Conservation (phyloP, 2,113 vertebrate genomes). For the Colistium nudipinnis region DNA sequence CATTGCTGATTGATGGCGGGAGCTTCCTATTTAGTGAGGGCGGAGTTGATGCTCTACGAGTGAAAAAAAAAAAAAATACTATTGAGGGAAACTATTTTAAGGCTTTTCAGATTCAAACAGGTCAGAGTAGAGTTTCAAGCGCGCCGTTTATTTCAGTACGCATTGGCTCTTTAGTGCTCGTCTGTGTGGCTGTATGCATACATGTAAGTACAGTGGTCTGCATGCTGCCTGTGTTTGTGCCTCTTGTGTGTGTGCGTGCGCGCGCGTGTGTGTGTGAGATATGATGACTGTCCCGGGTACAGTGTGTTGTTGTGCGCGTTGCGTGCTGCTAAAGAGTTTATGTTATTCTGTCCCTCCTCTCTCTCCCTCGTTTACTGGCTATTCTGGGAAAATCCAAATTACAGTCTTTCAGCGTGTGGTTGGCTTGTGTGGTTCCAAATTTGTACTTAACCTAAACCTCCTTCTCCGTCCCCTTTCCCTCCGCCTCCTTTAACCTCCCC, state of each 20-base stretch:
- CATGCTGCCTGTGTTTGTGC: slow-evolving; percentile 6
- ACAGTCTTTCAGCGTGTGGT: slow-evolving; percentile 84
- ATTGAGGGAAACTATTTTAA: too few relatives aligned
- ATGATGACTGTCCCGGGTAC: slow-evolving; percentile 42
- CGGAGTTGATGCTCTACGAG: neutral
- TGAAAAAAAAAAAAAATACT: neutral
- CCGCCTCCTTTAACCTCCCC: slow-evolving; percentile 13
- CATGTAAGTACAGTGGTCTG: slow-evolving; percentile 15
- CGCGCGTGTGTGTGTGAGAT: slow-evolving; percentile 34
- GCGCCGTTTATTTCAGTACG: slow-evolving; percentile 9
- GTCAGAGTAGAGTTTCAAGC: slow-evolving; percentile 1
- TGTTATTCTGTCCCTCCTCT: slow-evolving; percentile 78
- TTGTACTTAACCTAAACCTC: slow-evolving; percentile 77
- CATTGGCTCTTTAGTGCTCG: neutral
- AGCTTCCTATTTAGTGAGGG: neutral
- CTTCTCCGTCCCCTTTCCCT: slow-evolving; percentile 49
- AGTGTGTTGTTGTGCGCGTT: slow-evolving; percentile 73
- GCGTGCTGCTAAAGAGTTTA: slow-evolving; percentile 81
- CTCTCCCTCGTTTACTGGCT: slow-evolving; percentile 80
- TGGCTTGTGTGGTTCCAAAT: slow-evolving; percentile 81
- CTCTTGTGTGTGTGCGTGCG: slow-evolving; percentile 31
- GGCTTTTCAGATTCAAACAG: neutral
- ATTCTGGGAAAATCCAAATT: slow-evolving; percentile 86
- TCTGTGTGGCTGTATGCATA: neutral
- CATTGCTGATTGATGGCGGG: neutral